Evolutionary conservation across 2,797 vertebrate species (phyloP).

Genomic region (Numenius phaeopus): DNA sequence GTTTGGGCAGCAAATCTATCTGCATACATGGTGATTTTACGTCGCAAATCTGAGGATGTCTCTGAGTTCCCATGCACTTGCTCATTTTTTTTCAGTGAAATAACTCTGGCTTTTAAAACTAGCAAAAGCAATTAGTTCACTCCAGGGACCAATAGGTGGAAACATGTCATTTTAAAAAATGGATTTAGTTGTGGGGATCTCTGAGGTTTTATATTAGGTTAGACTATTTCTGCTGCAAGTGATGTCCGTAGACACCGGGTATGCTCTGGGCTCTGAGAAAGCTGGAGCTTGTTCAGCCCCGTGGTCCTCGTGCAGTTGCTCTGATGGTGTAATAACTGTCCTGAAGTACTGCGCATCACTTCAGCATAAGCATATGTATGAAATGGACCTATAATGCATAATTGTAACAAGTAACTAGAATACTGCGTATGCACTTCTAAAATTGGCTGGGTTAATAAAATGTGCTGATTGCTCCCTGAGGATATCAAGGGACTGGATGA

Average conservation of each 20-base stretch:
- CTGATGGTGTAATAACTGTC: background rate
- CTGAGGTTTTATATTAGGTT: background rate
- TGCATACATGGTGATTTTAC: background rate
- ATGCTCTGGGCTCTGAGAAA: background rate
- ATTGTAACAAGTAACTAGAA: conserved; percentile 29
- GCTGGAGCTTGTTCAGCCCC: background rate
- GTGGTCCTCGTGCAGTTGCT: background rate
- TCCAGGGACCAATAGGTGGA: conserved; percentile 35
- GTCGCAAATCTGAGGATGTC: background rate
- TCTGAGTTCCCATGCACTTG: background rate
- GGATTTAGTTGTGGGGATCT: conserved; percentile 19
- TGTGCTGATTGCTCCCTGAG: conserved; percentile 57
- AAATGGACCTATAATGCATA: background rate
- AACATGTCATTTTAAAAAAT: conserved; percentile 46
- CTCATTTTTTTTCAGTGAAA: background rate
- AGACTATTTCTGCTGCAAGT: background rate
- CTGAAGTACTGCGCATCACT: background rate
- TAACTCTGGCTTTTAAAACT: conserved; percentile 38
- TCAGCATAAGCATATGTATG: background rate
- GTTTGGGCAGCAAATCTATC: background rate
- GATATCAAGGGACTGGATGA: conserved; percentile 49
- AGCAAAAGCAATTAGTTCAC: conserved; percentile 47
- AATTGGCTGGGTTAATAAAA: conserved; percentile 67
- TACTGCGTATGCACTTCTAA: conserved; percentile 50
- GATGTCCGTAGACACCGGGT: background rate